These are phyloP conservation scores for Lochmaea capreae DNA, from an alignment of 2,888 invertebrate species.

Conservation along the genomic window DNA sequence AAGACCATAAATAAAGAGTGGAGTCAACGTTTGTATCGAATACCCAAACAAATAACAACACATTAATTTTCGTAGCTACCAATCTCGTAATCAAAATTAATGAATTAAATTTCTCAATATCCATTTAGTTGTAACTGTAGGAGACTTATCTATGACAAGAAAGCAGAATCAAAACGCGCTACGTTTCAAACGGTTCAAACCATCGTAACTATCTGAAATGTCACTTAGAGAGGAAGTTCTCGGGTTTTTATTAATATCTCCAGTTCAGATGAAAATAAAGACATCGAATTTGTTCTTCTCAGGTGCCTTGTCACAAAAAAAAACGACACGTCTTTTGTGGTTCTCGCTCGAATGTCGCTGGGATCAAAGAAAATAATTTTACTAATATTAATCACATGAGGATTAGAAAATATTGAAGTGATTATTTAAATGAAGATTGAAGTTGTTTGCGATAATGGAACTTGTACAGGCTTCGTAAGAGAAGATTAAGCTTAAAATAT, in stretches of 20 bases:
- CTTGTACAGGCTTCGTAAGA: conserved; percentile 55
- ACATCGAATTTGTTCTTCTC: conserved; percentile 48
- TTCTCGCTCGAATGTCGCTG: conserved; percentile 46
- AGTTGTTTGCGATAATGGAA: conserved; percentile 57
- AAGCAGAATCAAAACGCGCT: conserved; percentile 21
- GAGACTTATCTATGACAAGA: conserved; percentile 29
- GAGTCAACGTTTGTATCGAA: conserved; percentile 11
- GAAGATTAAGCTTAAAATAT: conserved; percentile 49
- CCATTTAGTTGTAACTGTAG: conserved; percentile 14
- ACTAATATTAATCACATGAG: conserved; percentile 61
- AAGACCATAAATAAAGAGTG: conserved; percentile 12
- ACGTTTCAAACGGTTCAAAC: conserved; percentile 26
- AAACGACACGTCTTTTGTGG: conserved; percentile 42
- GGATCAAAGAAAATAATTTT: conserved; percentile 59
- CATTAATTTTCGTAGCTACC: conserved; percentile 26
- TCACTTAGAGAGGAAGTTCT: conserved; percentile 40
- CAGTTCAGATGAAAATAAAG: conserved; percentile 44
- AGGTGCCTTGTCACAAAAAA: conserved; percentile 43
- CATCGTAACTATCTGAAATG: conserved; percentile 35
- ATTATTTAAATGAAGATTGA: conserved; percentile 64
- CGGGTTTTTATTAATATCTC: conserved; percentile 41
- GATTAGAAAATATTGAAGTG: conserved; percentile 62
- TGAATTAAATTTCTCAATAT: conserved; percentile 30
- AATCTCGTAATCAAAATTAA: conserved; percentile 28
- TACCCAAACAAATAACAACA: conserved; percentile 17